These are phyloP conservation scores for Arge pagana DNA, from an alignment of 2,888 invertebrate genomes.

Conservation along the genomic window DNA sequence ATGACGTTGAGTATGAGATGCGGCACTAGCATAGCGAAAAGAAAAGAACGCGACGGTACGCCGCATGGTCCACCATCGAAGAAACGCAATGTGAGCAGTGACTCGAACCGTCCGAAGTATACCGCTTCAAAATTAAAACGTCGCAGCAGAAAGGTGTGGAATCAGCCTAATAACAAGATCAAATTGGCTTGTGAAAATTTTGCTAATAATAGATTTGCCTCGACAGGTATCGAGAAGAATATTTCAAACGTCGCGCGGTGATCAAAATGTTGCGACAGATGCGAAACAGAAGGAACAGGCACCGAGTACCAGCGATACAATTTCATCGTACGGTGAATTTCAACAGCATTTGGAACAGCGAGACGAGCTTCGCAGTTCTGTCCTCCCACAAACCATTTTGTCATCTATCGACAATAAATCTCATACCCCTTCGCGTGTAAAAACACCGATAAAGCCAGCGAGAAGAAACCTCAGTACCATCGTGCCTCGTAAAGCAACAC, in stretches of 20 bases:
- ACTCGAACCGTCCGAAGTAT: constrained; percentile 34
- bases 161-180: not conserved
- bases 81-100: constrained; percentile 36
- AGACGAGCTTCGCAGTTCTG: constrained; percentile 63
- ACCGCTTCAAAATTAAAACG: constrained; percentile 15
- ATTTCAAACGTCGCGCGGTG: not conserved
- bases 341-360: constrained; percentile 62
- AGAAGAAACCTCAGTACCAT: constrained; percentile 38
- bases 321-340: constrained; percentile 49
- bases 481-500: not conserved
- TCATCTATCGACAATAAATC: constrained; percentile 42
- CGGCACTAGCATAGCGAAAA: constrained; percentile 41
- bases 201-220: not conserved
- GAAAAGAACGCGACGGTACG: constrained; percentile 45
- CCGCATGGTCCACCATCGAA: constrained; percentile 39
- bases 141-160: constrained; percentile 6
- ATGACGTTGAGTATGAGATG: constrained; percentile 38
- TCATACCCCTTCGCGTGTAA: constrained; percentile 43
- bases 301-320: not conserved
- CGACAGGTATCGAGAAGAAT: constrained; percentile 17
- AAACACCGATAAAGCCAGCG: constrained; percentile 47
- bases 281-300: constrained; percentile 27
- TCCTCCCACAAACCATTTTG: constrained; percentile 53
- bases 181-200: not conserved
- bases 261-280: constrained; percentile 21